Base-by-base conservation (phyloP, 2,797 vertebrate genomes). In the Mareca penelope region DNA sequence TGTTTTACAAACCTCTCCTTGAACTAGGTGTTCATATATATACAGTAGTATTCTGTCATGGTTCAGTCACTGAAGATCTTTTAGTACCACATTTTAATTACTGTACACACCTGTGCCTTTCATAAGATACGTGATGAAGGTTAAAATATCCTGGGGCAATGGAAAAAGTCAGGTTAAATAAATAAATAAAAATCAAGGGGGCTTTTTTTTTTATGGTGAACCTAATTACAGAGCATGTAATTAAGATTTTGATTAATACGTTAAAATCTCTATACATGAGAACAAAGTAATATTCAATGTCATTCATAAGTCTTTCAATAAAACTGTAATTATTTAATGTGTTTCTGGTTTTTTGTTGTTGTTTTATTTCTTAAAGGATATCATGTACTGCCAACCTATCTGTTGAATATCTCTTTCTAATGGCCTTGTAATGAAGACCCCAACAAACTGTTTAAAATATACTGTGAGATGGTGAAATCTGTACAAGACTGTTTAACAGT, bases 41-140 rank as follows among this genome's bases (percentile, higher is more conserved):
- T 53, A 15, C 26, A 68, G 31, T 28, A 70, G 72, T 48, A 28
- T 64, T 83, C 75, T 88, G 46, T 42, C 61, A 26, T 55, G 19
- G 24, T 81, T 89, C 65, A 88, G 17, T 69, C 39, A 89, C n/a
- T 60, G 92, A 6, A 26, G 22, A 79, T 17, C 48, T 86, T 93
- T 90, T 57, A 83, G 21, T 68, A 77, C 56, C 48, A 60, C 5
- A 65, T 94, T 95, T 93, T 92, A 90, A 89, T 92, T 94, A 89
- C 84, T 90, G 26, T 85, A 11, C 60, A 33, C n/a, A 87, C 24
- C 33, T 57, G 21, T 61, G 39, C 4, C 77, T 87, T 96, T 92
- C 26, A 37, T 52, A 81, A 89, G 56, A 59, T 46, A 80, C 59
- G 65, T 93, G 59, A 35, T 70, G 71, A 88, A 82, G 35, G 42